These are phyloP conservation scores for Solenodon paradoxus DNA, from an alignment of 2,113 vertebrate genomes.

Conservation along the genomic window DNA sequence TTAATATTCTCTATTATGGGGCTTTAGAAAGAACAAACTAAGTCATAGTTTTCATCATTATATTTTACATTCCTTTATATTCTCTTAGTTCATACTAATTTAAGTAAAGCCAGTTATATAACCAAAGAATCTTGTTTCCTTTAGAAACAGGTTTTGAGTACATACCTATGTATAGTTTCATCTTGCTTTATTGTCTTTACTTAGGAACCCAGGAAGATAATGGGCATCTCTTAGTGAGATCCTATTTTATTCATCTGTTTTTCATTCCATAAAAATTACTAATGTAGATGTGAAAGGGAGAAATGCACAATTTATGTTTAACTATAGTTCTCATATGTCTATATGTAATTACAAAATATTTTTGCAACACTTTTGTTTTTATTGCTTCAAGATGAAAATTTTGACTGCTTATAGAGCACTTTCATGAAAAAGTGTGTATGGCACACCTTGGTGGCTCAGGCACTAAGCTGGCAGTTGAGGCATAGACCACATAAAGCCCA, in stretches of 20 bases:
- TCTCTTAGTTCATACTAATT: not conserved
- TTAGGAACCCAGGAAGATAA: not conserved
- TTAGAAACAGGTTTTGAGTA: conserved; percentile 36
- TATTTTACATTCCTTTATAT: not conserved
- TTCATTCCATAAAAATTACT: conserved; percentile 28
- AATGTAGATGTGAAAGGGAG: not conserved
- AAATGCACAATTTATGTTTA: conserved; percentile 27
- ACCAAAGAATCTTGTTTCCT: not conserved
- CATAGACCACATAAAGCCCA: no score
- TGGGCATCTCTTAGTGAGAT: not conserved
- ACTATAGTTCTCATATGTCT: not conserved
- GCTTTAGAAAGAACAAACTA: not conserved
- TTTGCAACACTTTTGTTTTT: conserved; percentile 3
- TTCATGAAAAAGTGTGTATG: not conserved
- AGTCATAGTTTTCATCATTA: not conserved
- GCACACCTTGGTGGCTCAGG: no score
- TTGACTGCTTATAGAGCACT: not conserved
- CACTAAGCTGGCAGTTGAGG: no score
- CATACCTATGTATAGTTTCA: not conserved
- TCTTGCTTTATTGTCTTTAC: conserved; percentile 16
- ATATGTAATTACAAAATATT: conserved; percentile 14
- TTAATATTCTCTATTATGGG: not conserved
- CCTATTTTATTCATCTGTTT: not conserved
- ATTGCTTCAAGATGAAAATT: conserved; percentile 22
- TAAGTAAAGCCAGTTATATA: not conserved